Evolutionary conservation across 2,888 invertebrate genomes (phyloP).

Genomic region (Mimachlamys varia): DNA sequence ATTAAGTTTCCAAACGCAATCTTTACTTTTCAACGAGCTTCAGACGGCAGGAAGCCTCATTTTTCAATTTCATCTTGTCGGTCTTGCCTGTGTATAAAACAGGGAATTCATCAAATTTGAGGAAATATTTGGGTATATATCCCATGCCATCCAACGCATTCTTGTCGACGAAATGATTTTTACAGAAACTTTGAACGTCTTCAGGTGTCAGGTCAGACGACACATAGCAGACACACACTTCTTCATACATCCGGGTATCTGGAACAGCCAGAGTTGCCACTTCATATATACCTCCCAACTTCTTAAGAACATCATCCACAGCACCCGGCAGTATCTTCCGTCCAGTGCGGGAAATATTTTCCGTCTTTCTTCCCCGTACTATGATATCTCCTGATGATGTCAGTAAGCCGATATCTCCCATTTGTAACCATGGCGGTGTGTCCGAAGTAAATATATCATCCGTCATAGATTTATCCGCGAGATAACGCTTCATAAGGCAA

Average conservation of each 20-base stretch:
- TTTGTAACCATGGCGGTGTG: background rate
- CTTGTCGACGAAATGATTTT: background rate
- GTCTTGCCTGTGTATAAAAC: too few relatives aligned
- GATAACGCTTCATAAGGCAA: too few relatives aligned
- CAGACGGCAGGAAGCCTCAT: too few relatives aligned
- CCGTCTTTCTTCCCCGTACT: background rate
- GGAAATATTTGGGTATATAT: too few relatives aligned
- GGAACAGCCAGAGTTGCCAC: background rate
- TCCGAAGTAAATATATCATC: too few relatives aligned
- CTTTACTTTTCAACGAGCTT: too few relatives aligned
- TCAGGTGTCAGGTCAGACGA: background rate
- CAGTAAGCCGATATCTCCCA: background rate
- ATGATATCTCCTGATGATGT: background rate
- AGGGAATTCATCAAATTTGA: too few relatives aligned
- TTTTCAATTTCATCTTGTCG: too few relatives aligned
- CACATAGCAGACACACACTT: too few relatives aligned
- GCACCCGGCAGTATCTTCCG: background rate
- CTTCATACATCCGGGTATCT: too few relatives aligned
- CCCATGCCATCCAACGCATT: conserved; percentile 40
- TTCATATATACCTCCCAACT: background rate
- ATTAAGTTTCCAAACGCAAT: too few relatives aligned
- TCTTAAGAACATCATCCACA: background rate
- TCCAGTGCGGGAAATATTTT: background rate
- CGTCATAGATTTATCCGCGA: too few relatives aligned
- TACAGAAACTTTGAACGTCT: background rate